A percentile compares a stretch with the other conserved stretches of the same genome.
Evolutionary conservation across 1,140 invertebrate species (phyloP).

Genomic region (Hypothenemus hampei): DNA sequence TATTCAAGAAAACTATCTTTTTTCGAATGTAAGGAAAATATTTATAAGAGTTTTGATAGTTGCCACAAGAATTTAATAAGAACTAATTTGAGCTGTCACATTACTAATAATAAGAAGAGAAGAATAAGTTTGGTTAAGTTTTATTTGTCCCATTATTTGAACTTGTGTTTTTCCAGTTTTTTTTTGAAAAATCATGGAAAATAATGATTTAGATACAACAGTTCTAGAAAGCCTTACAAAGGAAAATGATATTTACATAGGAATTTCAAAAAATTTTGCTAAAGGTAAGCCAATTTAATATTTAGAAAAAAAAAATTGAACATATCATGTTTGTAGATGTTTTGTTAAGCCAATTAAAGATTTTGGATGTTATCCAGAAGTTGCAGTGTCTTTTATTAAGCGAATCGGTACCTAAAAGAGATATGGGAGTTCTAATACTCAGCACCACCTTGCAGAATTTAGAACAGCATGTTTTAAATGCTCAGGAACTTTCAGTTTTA

Average conservation of each 20-base stretch:
- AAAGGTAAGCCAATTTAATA: neutral
- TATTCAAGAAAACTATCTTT: too few relatives aligned
- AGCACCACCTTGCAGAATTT: conserved; percentile 58
- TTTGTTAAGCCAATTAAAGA: conserved; percentile 13
- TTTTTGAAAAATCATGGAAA: too few relatives aligned
- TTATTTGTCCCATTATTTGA: too few relatives aligned
- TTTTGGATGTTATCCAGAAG: conserved; percentile 54
- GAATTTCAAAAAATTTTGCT: neutral
- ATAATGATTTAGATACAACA: neutral
- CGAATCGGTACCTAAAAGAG: conserved; percentile 52
- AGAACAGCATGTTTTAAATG: conserved; percentile 54
- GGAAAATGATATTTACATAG: neutral
- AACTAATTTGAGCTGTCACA: too few relatives aligned
- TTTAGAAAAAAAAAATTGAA: too few relatives aligned
- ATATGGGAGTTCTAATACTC: conserved; percentile 59
- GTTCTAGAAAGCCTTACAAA: neutral
- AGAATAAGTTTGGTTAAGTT: too few relatives aligned
- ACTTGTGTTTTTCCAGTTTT: too few relatives aligned
- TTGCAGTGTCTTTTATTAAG: conserved; percentile 60
- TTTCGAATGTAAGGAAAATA: too few relatives aligned
- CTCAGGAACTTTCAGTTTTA: conserved; percentile 61
- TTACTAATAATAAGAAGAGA: too few relatives aligned
- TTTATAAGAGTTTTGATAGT: too few relatives aligned
- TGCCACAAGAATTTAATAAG: too few relatives aligned
- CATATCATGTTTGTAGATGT: too few relatives aligned